Base-by-base conservation (phyloP, 2,888 invertebrate genomes). In the Atethmia centrago region DNA sequence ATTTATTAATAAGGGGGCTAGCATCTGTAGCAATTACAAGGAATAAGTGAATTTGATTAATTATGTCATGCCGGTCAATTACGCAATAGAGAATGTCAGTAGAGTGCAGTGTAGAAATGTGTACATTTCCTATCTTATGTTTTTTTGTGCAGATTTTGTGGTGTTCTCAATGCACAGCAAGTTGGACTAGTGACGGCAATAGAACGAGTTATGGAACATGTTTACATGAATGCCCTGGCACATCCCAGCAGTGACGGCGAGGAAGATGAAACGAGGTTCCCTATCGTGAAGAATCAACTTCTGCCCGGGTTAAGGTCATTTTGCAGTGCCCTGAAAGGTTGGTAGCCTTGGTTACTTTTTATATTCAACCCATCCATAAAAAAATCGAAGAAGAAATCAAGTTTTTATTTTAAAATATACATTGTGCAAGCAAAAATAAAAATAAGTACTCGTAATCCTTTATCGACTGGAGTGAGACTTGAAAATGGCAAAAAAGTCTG, bases 151-250 rank as follows among this genome's bases (percentile, higher is more conserved):
- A 97, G 97, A 79, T 98, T 97, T 88, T 98, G 98, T 84, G 98
- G 98, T 3, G 97, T 98, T 25, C 97, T 99, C 53, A 98, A 98
- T 89, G 97, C 98, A 0, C 97, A 97, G 77, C 97, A 97, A 87
- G 97, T 98, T 58, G 98, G 98, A 0, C 96, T 99, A 82, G 98
- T 99, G 75, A 98, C 98, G 2, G 98, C 98, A 1, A 98, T 99
- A 82, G 99, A 99, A 92, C 97, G 98, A 51, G 97, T 99, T 19
- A 98, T 99, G 91, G 98, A 99, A 87, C 97, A 98, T 88, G 98
- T 99, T 25, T 99, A 99, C 89, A 98, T 99, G 98, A 99, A 99
- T 88, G 98, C 98, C 0, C 94, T 98, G 63, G 98, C 98, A 0
- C 98, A 98, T 92, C 98, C 98, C 0, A 97, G 97, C 86, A 95